Evolutionary conservation across 1,140 invertebrate genomes (phyloP).

Genomic region (Aphaenogaster ashmeadi): DNA sequence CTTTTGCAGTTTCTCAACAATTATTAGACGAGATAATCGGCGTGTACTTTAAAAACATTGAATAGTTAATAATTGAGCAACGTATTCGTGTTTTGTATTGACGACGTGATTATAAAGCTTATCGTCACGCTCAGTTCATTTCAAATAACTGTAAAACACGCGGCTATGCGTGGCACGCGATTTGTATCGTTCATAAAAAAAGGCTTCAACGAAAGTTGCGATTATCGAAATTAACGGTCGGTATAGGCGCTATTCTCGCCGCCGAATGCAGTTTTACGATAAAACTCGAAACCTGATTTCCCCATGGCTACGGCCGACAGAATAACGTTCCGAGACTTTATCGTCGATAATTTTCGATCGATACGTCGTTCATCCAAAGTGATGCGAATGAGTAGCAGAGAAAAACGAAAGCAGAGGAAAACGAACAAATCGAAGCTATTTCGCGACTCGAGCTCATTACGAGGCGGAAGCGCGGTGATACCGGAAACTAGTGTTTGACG

Average conservation of each 20-base stretch:
- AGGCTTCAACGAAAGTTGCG: background rate
- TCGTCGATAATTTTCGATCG: background rate
- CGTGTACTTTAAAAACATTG: background rate
- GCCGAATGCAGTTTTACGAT: background rate
- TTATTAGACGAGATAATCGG: background rate
- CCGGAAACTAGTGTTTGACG: constrained; percentile 26
- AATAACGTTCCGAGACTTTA: background rate
- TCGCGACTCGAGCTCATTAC: constrained; percentile 3
- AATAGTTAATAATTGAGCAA: background rate
- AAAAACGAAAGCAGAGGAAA: background rate
- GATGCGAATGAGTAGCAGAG: background rate
- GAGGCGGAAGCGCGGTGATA: constrained; percentile 15
- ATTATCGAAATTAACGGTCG: background rate
- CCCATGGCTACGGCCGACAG: background rate
- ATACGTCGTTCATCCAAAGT: background rate
- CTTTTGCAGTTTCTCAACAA: background rate
- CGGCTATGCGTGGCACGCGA: background rate
- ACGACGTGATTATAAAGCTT: background rate
- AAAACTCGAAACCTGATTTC: background rate
- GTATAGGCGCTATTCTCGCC: background rate
- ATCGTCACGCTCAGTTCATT: constrained; percentile 29
- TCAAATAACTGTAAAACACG: background rate
- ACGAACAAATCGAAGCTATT: background rate
- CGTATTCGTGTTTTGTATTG: constrained; percentile 3
- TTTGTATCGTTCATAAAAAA: background rate